Percentiles rank a stretch among this genome's conserved stretches.
These are phyloP conservation scores for Coreoperca whiteheadi DNA, from an alignment of 2,113 vertebrate species.

Conservation along the genomic window DNA sequence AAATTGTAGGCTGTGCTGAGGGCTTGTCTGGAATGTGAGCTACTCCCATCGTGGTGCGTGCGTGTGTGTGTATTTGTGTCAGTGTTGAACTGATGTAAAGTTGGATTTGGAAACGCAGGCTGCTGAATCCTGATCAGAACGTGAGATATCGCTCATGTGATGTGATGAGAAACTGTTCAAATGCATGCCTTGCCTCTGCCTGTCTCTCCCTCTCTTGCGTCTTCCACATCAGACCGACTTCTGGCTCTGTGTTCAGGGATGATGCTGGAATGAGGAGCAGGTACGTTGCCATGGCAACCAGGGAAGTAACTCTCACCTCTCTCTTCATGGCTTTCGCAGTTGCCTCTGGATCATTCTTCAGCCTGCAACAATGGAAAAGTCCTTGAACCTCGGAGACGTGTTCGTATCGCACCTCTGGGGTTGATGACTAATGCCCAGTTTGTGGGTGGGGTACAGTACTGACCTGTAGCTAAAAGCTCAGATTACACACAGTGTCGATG, in stretches of 20 bases:
- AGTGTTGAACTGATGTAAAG: background rate
- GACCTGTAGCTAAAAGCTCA: background rate
- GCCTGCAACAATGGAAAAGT: background rate
- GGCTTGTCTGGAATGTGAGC: constrained; percentile 56
- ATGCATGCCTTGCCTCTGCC: constrained; percentile 19
- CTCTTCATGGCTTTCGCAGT: constrained; percentile 33
- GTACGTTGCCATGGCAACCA: constrained; percentile 76
- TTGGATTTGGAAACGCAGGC: background rate
- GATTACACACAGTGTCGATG: background rate
- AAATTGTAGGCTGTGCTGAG: constrained; percentile 49
- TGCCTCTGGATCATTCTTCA: constrained; percentile 41
- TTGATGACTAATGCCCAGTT: background rate
- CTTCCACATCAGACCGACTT: constrained; percentile 54
- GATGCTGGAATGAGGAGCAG: constrained; percentile 68
- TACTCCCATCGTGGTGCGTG: constrained; percentile 33
- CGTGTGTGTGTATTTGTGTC: background rate
- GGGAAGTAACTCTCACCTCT: constrained; percentile 59
- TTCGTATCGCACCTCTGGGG: background rate
- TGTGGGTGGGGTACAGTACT: background rate
- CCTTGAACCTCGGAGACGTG: background rate
- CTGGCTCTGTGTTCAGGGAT: constrained; percentile 49
- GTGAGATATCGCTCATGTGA: background rate
- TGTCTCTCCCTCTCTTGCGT: background rate
- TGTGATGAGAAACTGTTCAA: constrained; percentile 31
- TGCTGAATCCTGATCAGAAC: constrained; percentile 31